These are phyloP conservation scores for Troilus luridus DNA, from an alignment of 2,888 invertebrate species.

Conservation along the genomic window DNA sequence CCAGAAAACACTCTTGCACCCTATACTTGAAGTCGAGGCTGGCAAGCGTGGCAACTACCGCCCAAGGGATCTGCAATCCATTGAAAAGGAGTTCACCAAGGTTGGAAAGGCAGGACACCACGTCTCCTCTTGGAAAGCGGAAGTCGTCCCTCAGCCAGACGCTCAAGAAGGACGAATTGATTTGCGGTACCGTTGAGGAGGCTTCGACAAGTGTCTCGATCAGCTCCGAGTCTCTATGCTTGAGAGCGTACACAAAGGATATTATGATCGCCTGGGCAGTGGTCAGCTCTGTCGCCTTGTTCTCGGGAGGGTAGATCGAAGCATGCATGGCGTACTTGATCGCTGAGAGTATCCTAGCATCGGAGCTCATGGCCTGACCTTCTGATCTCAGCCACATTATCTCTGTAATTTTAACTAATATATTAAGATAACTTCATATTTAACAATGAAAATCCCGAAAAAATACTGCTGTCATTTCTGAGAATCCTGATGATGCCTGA, in stretches of 20 bases:
- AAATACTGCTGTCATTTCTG: too few species aligned
- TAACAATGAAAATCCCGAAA: neutral
- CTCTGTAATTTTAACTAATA: neutral
- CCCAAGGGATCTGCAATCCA: neutral
- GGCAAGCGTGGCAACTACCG: neutral
- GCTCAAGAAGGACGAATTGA: neutral
- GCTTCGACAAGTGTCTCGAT: neutral
- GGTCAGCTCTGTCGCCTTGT: neutral
- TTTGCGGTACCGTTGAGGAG: neutral
- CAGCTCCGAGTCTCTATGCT: neutral
- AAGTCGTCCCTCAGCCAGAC: slow-evolving; percentile 4
- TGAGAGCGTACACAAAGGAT: neutral
- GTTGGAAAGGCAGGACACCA: neutral
- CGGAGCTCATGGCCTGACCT: neutral
- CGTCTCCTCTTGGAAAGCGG: neutral
- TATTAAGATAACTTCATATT: neutral
- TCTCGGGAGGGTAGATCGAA: neutral
- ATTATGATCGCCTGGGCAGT: neutral
- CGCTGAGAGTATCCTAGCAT: neutral
- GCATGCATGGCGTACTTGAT: neutral
- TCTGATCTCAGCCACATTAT: neutral
- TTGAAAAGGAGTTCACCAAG: neutral
- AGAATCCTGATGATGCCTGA: too few species aligned
- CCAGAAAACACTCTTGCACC: neutral
- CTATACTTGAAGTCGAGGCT: neutral